phyloP scores from a whole-genome alignment of 2,113 vertebrate genomes.

The Chauna torquata region DNA sequence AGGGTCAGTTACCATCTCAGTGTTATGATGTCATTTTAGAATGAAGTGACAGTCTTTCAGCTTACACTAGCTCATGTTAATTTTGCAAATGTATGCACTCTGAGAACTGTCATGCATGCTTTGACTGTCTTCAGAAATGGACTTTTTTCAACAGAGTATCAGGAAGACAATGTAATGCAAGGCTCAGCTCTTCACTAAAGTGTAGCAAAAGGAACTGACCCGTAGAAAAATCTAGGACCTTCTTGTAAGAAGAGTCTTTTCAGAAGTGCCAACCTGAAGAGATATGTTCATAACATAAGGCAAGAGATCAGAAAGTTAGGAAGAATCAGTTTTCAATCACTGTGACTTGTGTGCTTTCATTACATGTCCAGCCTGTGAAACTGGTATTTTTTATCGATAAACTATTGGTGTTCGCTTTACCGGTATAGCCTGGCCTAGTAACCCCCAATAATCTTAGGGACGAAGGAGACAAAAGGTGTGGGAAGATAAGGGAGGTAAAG shows the following conservation, averaged over 20 bases:
- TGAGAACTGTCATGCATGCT: neutral
- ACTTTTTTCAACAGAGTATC: neutral
- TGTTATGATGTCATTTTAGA: neutral
- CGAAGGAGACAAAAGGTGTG: neutral
- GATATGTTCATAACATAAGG: neutral
- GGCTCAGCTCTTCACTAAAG: neutral
- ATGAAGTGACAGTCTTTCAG: conserved; percentile 2
- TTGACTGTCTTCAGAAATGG: neutral
- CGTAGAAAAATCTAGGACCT: rapidly evolving
- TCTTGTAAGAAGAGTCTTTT: neutral
- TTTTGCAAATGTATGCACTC: neutral
- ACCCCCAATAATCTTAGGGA: neutral
- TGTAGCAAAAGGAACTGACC: neutral
- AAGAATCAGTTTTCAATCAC: rapidly evolving
- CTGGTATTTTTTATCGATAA: neutral
- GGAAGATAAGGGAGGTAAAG: neutral
- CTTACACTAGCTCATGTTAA: neutral
- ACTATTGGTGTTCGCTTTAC: neutral
- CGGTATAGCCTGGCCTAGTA: neutral
- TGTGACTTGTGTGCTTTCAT: neutral
- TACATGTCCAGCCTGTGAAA: neutral
- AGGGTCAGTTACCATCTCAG: neutral
- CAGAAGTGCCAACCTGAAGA: neutral
- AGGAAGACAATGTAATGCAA: neutral
- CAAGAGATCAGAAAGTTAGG: neutral